Evolutionary conservation across 2,888 invertebrate species (phyloP), one percentile per base, ranked within the genome.

Genomic region (Heliconius ismenius): DNA sequence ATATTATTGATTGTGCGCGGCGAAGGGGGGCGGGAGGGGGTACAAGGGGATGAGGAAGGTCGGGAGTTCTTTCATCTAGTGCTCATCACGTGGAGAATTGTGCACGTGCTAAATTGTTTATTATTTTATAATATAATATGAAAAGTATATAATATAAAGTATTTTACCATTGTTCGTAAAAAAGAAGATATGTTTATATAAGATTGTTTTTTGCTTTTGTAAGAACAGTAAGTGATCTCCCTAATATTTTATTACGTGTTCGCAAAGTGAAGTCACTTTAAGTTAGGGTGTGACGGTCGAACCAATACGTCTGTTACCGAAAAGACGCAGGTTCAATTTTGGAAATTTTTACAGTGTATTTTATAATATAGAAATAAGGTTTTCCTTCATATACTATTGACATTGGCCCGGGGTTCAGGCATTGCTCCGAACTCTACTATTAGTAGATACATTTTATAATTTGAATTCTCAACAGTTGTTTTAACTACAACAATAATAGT

Each of bases 1-100:
- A 84, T 83, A 82, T 85, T 91, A 91, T 91, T 87, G 91, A 91
- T 91, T 90, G 81, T 85, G 87, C 85, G 86, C 85, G 83, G 82
- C 63, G 76, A 76, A 77, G 79, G 74, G 80, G 78, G 62, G 43
- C 60, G 74, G 54, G 58, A 73, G 86, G 82, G 83, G 58, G 21
- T 15, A 32, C 24, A 32, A 15, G 76, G 83, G 83, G 81, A 87
- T 88, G 85, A 81, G 89, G 85, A 89, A 91, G 91, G 91, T 91
- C 91, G 90, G 91, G 88, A 86, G 79, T 81, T 80, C 60, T 78
- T 80, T 80, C 82, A 81, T 83, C 78, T 67, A 74, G 74, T 78
- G 77, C 79, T 78, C 65, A 72, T 77, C 83, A 81, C 83, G 81
- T 83, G 83, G 77, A 68, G 39, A 60, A 63, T 75, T 68, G 74